Evolutionary conservation across 1,140 invertebrate genomes (phyloP).

Genomic region (Neoseiulus cucumeris): DNA sequence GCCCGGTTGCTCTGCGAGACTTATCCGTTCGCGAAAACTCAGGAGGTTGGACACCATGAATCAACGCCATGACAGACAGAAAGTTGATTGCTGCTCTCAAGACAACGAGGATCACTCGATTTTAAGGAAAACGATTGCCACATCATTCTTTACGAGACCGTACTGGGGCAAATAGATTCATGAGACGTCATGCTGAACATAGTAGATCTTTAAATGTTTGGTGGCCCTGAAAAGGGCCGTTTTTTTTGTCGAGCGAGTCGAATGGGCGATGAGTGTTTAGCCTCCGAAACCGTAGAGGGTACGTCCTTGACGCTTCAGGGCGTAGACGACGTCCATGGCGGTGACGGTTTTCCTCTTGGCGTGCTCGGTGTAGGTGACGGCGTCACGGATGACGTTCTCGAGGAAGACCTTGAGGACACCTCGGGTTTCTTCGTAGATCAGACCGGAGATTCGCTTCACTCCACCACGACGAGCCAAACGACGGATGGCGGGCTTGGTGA

Average conservation of each 20-base stretch:
- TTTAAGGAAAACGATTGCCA: too few relatives aligned
- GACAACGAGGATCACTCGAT: too few relatives aligned
- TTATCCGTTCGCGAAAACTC: too few relatives aligned
- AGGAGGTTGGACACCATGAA: too few relatives aligned
- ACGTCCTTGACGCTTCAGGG: conserved; percentile 56
- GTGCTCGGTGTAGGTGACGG: conserved; percentile 56
- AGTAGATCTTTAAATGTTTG: too few relatives aligned
- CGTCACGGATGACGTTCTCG: conserved; percentile 54
- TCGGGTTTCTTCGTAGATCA: conserved; percentile 45
- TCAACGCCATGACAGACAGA: too few relatives aligned
- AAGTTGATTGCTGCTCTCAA: too few relatives aligned
- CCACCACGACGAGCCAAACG: conserved; percentile 42
- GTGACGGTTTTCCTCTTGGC: conserved; percentile 55
- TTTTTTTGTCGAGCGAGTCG: not conserved
- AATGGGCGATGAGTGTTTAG: conserved; percentile 21
- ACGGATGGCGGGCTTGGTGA: conserved; percentile 40
- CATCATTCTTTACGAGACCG: too few relatives aligned
- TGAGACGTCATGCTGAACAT: too few relatives aligned
- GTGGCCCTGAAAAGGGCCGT: too few relatives aligned
- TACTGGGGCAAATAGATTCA: too few relatives aligned
- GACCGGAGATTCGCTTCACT: conserved; percentile 46
- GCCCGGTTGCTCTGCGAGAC: too few relatives aligned
- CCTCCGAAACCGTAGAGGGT: conserved; percentile 40
- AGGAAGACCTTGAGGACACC: conserved; percentile 49
- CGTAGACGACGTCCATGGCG: conserved; percentile 64